These are phyloP conservation scores for Botrylloides violaceus DNA, from an alignment of 23 tunicate genomes.

Conservation along the genomic window DNA sequence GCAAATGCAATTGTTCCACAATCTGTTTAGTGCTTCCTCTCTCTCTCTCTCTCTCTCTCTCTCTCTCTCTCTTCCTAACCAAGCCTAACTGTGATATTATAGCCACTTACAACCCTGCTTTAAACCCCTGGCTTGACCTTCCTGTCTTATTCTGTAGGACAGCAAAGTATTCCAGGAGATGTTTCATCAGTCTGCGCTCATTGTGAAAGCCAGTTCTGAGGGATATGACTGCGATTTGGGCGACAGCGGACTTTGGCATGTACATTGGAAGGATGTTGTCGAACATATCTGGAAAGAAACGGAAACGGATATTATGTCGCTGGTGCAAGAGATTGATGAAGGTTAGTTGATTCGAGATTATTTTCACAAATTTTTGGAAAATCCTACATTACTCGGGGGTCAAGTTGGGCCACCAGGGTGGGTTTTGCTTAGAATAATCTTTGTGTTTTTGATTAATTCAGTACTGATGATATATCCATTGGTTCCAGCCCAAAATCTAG, in stretches of 20 bases:
- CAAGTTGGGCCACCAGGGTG: too few species aligned
- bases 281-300: conserved; percentile 20
- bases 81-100: too few species aligned
- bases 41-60: too few species aligned
- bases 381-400: neutral
- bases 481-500: too few species aligned
- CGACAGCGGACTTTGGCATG: conserved; percentile 15
- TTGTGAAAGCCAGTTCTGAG: neutral
- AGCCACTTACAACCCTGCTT: neutral
- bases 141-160: neutral
- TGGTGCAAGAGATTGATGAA: conserved; percentile 15
- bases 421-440: too few species aligned
- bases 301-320: neutral
- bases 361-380: neutral
- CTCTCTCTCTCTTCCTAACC: too few species aligned
- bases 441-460: too few species aligned
- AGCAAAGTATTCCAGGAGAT: conserved; percentile 24
- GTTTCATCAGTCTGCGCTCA: conserved; percentile 10
- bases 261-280: conserved; percentile 9
- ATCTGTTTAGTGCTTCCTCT: too few species aligned
- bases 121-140: neutral
- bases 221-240: neutral
- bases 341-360: neutral
- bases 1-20: too few species aligned
- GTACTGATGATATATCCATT: too few species aligned